A percentile compares a stretch with the other conserved stretches of the same genome.
Conservation (phyloP, 1,140 invertebrate genomes). For the Drosophila nikananu region DNA sequence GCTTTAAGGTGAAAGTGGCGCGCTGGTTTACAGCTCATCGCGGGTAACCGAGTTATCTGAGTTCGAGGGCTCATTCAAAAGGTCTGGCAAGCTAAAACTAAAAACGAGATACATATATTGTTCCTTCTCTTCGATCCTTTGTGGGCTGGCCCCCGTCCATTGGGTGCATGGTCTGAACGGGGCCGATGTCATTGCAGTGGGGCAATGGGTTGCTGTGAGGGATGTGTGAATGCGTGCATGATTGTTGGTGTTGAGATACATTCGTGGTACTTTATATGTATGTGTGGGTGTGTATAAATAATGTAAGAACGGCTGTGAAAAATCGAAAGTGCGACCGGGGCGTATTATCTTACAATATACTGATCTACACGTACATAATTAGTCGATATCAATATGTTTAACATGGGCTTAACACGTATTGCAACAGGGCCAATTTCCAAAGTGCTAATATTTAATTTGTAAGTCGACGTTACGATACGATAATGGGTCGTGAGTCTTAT, state of each 20-base stretch:
- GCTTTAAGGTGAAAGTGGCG: constrained; percentile 52
- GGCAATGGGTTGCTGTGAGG: constrained; percentile 18
- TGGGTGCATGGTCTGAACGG: constrained; percentile 18
- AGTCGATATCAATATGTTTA: constrained; percentile 63
- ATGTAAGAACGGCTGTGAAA: constrained; percentile 37
- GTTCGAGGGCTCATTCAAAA: constrained; percentile 38
- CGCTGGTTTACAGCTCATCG: constrained; percentile 7
- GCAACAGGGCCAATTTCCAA: constrained; percentile 80
- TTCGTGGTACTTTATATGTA: constrained; percentile 43
- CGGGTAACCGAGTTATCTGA: constrained; percentile 42
- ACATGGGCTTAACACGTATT: constrained; percentile 72
- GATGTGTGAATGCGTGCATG: constrained; percentile 32
- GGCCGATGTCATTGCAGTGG: constrained; percentile 34
- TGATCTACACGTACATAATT: constrained; percentile 40
- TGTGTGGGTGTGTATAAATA: constrained; percentile 32
- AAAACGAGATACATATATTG: constrained; percentile 78
- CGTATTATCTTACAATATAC: constrained; percentile 46
- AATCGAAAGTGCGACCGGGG: constrained; percentile 37
- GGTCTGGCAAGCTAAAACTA: constrained; percentile 80
- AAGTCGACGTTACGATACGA: constrained; percentile 44
- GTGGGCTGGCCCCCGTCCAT: constrained; percentile 20
- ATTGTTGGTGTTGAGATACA: constrained; percentile 77
- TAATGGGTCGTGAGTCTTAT: constrained; percentile 58
- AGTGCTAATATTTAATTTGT: constrained; percentile 71
- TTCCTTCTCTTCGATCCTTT: constrained; percentile 29